These are phyloP conservation scores for Oreochromis tanganicae DNA, from an alignment of 2,113 vertebrate species.

Conservation along the genomic window DNA sequence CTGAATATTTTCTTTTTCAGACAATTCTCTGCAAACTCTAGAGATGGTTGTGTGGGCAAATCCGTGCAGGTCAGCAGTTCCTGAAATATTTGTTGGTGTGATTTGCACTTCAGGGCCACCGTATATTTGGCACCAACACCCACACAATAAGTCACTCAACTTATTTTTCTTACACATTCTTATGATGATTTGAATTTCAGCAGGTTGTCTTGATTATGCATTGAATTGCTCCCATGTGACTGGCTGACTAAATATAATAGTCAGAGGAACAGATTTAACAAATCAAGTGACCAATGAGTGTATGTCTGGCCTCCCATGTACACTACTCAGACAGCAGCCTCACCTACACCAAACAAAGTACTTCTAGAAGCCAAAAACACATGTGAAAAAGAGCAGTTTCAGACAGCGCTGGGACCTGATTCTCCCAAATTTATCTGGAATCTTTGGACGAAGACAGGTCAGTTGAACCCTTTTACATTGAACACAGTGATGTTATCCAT, in stretches of 20 bases:
- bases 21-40: neutral
- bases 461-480: neutral
- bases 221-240: neutral
- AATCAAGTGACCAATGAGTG: neutral
- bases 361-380: neutral
- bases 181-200: neutral
- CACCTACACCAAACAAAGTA: neutral
- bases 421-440: neutral
- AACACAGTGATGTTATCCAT: neutral
- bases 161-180: neutral
- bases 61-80: neutral
- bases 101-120: no score
- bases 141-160: neutral
- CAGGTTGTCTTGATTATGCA: neutral
- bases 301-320: neutral
- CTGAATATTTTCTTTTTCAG: neutral
- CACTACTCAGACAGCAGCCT: neutral
- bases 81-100: no score
- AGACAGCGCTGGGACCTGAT: neutral
- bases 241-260: neutral
- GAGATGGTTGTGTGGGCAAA: neutral
- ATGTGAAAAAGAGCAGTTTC: neutral
- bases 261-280: neutral
- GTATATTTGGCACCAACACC: neutral
- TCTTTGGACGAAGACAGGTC: neutral